Evolutionary conservation across 2,113 vertebrate species (phyloP).

Genomic region (Romanogobio albipinnatus): DNA sequence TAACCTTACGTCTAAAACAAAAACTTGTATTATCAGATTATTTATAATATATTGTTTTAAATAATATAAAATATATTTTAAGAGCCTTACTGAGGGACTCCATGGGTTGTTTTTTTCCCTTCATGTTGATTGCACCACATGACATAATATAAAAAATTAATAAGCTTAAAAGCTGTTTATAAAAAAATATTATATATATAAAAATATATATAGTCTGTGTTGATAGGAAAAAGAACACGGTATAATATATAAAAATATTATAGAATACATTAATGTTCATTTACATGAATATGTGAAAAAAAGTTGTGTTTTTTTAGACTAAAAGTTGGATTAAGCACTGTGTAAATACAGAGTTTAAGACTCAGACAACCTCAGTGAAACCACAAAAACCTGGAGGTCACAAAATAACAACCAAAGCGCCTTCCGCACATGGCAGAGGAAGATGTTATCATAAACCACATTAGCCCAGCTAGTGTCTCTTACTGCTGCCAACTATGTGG

Average conservation of each 20-base stretch:
- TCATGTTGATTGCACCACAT: background rate
- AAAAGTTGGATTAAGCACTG: background rate
- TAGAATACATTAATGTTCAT: too few relatives aligned
- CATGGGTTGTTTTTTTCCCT: background rate
- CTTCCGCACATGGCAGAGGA: slow-evolving; percentile 31
- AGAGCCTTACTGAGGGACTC: background rate
- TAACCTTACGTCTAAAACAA: too few relatives aligned
- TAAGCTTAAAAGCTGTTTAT: background rate
- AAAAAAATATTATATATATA: too few relatives aligned
- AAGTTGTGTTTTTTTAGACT: background rate
- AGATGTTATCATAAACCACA: slow-evolving; percentile 36
- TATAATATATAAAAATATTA: too few relatives aligned
- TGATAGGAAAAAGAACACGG: too few relatives aligned
- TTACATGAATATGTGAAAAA: too few relatives aligned
- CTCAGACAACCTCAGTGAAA: slow-evolving; percentile 10
- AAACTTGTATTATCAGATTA: too few relatives aligned
- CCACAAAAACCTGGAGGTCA: slow-evolving; percentile 25
- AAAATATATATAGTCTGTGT: too few relatives aligned
- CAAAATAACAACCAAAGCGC: slow-evolving; percentile 44
- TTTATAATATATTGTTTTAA: too few relatives aligned
- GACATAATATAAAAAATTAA: background rate
- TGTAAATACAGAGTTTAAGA: slow-evolving; percentile 6
- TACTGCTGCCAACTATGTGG: slow-evolving; percentile 43
- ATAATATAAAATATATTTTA: too few relatives aligned
- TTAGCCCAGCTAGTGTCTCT: slow-evolving; percentile 27